Base-by-base conservation (phyloP, 2,888 invertebrate genomes). In the Deilephila porcellus region DNA sequence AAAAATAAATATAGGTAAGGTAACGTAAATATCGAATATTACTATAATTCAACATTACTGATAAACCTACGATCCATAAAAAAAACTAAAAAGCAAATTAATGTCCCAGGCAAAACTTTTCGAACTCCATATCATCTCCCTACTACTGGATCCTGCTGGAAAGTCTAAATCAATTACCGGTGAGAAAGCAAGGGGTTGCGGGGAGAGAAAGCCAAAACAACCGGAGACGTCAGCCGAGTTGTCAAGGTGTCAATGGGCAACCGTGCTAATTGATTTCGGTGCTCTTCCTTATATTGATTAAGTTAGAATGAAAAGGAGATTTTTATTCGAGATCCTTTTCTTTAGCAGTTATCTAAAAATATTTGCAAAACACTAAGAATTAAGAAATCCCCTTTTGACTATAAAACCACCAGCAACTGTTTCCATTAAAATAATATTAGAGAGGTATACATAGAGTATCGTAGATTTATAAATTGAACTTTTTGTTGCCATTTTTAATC, bases 201-300 rank as follows among this genome's bases (percentile, higher is more conserved):
- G 8, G 8, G 20, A 37, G 19, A 20, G 20, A 37, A 34, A 37
- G 11, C 29, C 60, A 60, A 60, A 60, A 37, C 64, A 20, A 37
- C 34, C 25, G 11, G 64, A 20, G 37, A 37, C 64, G 37, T n/a
- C 64, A n/a, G 56, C 56, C 4, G 3, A 60, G 60, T 29, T 14
- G 37, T 64, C n/a, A 64, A 37, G 37, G 20, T 64, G 64, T 37
- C 64, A n/a, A 64, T 64, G 8, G 37, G n/a, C 17, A 25, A 29
- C 60, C 60, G 11, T 37, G 20, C 64, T 64, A 64, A 64, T 64
- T 64, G 64, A 37, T 64, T 64, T 64, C 19, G 37, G 34, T 19
- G n/a, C 64, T 34, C 37, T 20, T 37, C 64, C 3, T n/a, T 11
- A 34, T 34, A 64, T 37, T 37, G 19, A 17, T 37, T 25, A 20